Conservation (phyloP, 1,140 invertebrate species). For the Eumaeus atala region DNA sequence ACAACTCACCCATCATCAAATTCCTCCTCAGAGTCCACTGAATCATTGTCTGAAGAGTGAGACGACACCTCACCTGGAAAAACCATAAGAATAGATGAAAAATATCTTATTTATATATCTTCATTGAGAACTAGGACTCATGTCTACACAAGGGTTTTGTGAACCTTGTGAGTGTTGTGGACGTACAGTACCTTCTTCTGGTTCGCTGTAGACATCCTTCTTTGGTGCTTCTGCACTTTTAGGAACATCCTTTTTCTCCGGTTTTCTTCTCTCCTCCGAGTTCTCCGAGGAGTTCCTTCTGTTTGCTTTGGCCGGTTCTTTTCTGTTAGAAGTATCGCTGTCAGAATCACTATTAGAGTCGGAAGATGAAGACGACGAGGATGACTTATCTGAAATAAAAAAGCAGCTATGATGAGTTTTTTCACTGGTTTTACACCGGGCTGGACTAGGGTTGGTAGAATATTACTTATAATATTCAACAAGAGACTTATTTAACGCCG, state of each 20-base stretch:
- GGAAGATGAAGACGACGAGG: slow-evolving; percentile 74
- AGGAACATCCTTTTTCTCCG: slow-evolving; percentile 61
- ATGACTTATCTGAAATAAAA: slow-evolving; percentile 61
- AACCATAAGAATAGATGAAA: slow-evolving; percentile 4
- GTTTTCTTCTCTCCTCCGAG: slow-evolving; percentile 48
- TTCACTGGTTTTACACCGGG: too few species aligned
- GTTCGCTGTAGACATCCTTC: slow-evolving; percentile 79
- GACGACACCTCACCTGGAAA: slow-evolving; percentile 75
- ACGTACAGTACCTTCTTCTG: slow-evolving; percentile 76
- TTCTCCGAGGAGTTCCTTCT: slow-evolving; percentile 60
- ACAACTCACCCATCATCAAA: slow-evolving; percentile 74
- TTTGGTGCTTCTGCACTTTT: slow-evolving; percentile 69
- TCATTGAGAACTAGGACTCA: too few species aligned
- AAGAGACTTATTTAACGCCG: too few species aligned
- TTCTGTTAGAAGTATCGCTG: slow-evolving; percentile 51
- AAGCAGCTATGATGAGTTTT: too few species aligned
- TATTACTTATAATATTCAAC: too few species aligned
- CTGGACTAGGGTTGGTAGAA: too few species aligned
- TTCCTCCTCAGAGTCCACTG: slow-evolving; percentile 74
- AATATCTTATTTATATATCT: neutral
- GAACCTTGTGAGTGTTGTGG: neutral
- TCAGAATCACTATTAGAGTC: slow-evolving; percentile 55
- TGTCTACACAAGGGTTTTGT: too few species aligned
- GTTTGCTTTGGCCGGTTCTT: slow-evolving; percentile 37
- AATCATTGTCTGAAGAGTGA: slow-evolving; percentile 77